Evolutionary conservation across 2,888 invertebrate species (phyloP), one percentile per base, ranked within the genome.

Genomic region (Pristionchus arcanus): DNA sequence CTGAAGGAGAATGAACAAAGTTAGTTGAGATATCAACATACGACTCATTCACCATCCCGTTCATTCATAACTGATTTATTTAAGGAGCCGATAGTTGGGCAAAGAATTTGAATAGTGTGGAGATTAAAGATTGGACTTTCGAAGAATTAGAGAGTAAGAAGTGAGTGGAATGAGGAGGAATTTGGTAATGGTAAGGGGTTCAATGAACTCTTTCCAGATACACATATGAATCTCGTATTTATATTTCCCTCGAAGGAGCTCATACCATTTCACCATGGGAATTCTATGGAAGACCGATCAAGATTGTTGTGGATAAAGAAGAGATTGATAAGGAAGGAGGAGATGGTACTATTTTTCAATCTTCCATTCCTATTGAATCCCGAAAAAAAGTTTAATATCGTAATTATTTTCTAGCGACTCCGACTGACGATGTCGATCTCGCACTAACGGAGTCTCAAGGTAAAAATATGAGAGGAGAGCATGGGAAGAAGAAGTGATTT

Each of bases 211-310:
- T n/a, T 55, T 63, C 1, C 71, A 87, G 87, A 49, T 87, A 68
- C 71, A 21, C 13, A 16, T 87, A 55, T 28, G 28, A 87, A 28
- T 21, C n/a, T 15, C 74, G 55, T 16, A 4, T 74, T 31, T 74
- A 25, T 34, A 34, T 74, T 31, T 74, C 53, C 7, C 34, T 88
- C 34, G 87, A 88, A 28, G 87, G 87, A 31, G 74, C 71, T n/a
- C 34, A 88, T 34, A 89, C 89, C 2, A 31, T 21, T 2, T 68
- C 84, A 5, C 85, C 85, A 15, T 84, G 49, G 37, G 89, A 89
- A 49, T 89, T 89, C 89, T 89, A 84, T 34, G 89, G 55, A 5
- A 15, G 89, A 84, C 89, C 89, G 0, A 68, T 85, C 53, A 83
- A 55, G 66, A 68, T 77, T 19, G 74, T 85, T n/a, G 66, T 87